Percentiles rank a stretch among this genome's conserved stretches.
Conservation (phyloP, 2,797 vertebrate genomes). For the Chelonia mydas region DNA sequence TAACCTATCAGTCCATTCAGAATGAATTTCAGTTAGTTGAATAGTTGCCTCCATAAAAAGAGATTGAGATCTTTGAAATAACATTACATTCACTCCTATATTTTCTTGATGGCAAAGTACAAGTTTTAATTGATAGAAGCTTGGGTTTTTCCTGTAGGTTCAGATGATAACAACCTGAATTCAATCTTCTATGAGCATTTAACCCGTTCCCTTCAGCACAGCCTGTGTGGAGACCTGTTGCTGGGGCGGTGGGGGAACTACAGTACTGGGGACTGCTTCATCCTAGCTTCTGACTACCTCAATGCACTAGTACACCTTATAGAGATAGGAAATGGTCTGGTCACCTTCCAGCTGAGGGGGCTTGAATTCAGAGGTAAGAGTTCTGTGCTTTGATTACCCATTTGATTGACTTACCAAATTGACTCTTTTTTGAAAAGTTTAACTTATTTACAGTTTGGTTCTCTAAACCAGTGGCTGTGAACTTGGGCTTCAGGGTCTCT, state of each 20-base stretch:
- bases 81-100: not conserved
- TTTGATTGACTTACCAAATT: not conserved
- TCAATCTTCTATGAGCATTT: slow-evolving; percentile 99
- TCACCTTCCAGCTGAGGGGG: slow-evolving; percentile 97
- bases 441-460: not conserved
- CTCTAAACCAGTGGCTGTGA: not conserved
- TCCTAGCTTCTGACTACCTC: slow-evolving; percentile 98
- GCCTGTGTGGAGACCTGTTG: slow-evolving; percentile 94
- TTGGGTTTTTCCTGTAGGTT: slow-evolving; percentile 78
- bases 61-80: not conserved
- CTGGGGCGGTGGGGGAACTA: slow-evolving; percentile 98
- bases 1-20: not conserved
- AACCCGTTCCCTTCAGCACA: slow-evolving; percentile 96
- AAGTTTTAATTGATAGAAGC: not conserved
- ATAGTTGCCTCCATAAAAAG: not conserved
- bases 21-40: not conserved
- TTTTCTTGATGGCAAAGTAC: not conserved
- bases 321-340: slow-evolving; percentile 96
- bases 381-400: not conserved
- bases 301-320: slow-evolving; percentile 97
- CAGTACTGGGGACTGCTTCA: slow-evolving; percentile 97
- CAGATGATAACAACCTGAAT: slow-evolving; percentile 98
- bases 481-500: not conserved
- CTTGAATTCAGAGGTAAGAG: slow-evolving; percentile 96
- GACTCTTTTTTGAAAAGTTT: not conserved